phyloP scores from a whole-genome alignment of 2,113 vertebrate species.

The Lasiurus cinereus region DNA sequence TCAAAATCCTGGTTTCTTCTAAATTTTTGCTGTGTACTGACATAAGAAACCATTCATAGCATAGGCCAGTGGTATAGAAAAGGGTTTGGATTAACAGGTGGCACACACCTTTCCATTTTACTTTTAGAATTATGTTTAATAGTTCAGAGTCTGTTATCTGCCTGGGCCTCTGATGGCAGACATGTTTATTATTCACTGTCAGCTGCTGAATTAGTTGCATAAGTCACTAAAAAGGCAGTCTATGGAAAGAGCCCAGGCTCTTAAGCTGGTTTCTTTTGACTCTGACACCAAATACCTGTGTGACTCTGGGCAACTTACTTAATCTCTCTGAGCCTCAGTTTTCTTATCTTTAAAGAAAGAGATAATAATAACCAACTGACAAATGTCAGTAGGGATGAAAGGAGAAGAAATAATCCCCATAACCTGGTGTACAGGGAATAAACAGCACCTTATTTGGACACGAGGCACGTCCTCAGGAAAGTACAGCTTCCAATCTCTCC shows the following conservation, averaged over 20 bases:
- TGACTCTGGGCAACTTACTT: not conserved
- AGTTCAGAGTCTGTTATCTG: not conserved
- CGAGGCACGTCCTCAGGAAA: not conserved
- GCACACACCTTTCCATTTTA: not conserved
- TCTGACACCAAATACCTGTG: not conserved
- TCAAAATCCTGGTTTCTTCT: constrained; percentile 42
- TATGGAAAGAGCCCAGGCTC: not conserved
- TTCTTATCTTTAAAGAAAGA: not conserved
- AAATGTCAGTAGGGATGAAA: not conserved
- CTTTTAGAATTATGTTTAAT: not conserved
- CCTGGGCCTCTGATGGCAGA: not conserved
- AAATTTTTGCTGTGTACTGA: not conserved
- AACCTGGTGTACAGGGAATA: not conserved
- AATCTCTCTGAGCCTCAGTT: not conserved
- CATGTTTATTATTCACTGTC: not conserved
- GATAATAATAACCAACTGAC: not conserved
- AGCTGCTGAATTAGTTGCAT: not conserved
- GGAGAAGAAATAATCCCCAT: not conserved
- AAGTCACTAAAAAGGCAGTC: not conserved
- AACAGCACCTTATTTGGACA: not conserved
- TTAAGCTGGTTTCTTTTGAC: not conserved
- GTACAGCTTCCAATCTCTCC: not conserved
- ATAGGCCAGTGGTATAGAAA: not conserved
- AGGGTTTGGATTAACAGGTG: not conserved
- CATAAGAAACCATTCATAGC: not conserved